Evolutionary conservation across 2,888 invertebrate species (phyloP), one percentile per base, ranked within the genome.

Genomic region (Drosophila aldrichi): DNA sequence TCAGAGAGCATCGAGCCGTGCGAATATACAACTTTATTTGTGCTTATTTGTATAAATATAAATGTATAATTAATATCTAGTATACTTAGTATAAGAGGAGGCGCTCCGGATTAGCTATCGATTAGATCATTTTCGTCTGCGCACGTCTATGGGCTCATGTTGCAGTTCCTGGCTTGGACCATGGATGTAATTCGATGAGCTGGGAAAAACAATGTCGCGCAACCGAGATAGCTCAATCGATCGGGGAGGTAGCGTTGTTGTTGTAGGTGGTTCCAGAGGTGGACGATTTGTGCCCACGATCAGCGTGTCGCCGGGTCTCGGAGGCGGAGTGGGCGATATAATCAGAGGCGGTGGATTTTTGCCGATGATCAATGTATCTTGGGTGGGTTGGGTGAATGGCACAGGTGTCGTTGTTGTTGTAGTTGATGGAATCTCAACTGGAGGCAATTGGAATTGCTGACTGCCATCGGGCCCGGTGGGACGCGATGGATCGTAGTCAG

Each of bases 191-290:
- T 57, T 56, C 6, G 52, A 29, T 9, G 88, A 74, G 18, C 46
- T 79, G 20, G 87, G 88, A 36, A 77, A 87, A 32, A 89, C 62
- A 16, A 89, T 74, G 38, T 56, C 20, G 8, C 77, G 73, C 9
- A 61, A 20, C 9, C 51, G 62, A 7, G 76, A 72, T 2, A 12
- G 3, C 16, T 84, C 65, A 16, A 46, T 44, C 18, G 73, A 65
- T 22, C 57, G 62, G 1, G 52, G 3, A 6, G 44, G n/a, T 16
- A 41, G 54, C 3, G 49, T 46, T 14, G 54, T 14, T 18, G 32
- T 2, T 49, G 56, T 22, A 32, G 49, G 61, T 18, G 70, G 82
- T 20, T 52, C 54, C 12, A 89, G 20, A 0, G 77, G 77, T n/a
- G 82, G 76, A 1, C 54, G 65, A 63, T 76, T 87, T 20, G 60